Evolutionary conservation across 2,797 vertebrate species (phyloP), one percentile per base, ranked within the genome.

Genomic region (Myotis findleyi): DNA sequence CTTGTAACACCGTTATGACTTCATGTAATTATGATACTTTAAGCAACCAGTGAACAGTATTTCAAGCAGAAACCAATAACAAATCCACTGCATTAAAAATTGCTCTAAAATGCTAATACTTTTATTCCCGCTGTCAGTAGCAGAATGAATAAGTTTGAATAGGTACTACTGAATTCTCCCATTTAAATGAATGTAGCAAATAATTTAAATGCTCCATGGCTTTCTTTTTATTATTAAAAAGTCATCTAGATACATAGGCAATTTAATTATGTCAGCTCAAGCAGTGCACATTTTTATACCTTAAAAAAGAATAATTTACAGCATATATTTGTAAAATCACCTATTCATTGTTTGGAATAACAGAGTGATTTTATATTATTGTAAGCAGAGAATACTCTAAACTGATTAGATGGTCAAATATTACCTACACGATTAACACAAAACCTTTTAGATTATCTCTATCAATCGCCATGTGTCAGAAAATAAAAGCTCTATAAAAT

Each of bases 171-270:
- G 75, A 91, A 93, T 95, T 68, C 13, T 1, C 1, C 51, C 66
- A 21, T 49, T 97, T 93, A 97, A 97, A 96, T 94, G 79, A 97
- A 91, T 51, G 49, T 20, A 91, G 27, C 14, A 96, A 97, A 97
- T 96, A 27, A 96, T 94, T 73, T 89, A 87, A 97, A 89, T 72
- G 85, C 75, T 95, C 77, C 9, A 90, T 76, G 17, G 21, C 75
- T 97, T 97, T 17, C 25, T 89, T 96, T 92, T 96, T 51, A 77
- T 95, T 96, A 95, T 89, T 95, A 96, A 95, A 96, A 95, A 93
- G 11, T 36, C 71, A 80, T 72, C 44, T 76, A 96, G 86, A 94
- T 71, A 83, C 23, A 47, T 12, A 41, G 25, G 9, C 49, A 97
- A 95, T 97, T 94, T 95, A 97, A 94, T 97, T 96, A 92, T 75